Conservation (phyloP, 2,113 vertebrate species). For the Galeopterus variegatus region DNA sequence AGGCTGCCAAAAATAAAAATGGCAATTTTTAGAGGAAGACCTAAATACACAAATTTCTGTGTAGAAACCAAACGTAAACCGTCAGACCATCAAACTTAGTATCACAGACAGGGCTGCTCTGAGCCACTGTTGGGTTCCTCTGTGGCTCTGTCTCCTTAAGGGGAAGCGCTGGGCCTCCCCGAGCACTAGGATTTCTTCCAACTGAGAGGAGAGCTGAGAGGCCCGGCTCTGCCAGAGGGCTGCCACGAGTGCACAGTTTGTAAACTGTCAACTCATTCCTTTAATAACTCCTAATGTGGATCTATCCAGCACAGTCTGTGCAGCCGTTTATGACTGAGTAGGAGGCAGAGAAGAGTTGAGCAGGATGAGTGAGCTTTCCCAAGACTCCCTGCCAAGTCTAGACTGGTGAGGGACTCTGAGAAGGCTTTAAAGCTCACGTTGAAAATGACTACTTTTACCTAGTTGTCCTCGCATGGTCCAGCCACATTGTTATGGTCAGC, state of each 20-base stretch:
- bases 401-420: not conserved
- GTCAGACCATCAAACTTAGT: not conserved
- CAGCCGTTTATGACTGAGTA: constrained; percentile 52
- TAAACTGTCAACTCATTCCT: constrained; percentile 52
- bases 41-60: not conserved
- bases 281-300: constrained; percentile 66
- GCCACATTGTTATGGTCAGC: not conserved
- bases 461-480: not conserved
- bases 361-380: constrained; percentile 25
- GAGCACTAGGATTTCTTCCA: not conserved
- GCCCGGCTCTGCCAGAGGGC: not conserved
- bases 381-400: not conserved
- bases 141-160: not conserved
- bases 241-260: not conserved
- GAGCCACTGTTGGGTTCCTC: not conserved
- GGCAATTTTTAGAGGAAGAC: not conserved
- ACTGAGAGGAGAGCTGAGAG: not conserved
- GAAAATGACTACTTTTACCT: not conserved
- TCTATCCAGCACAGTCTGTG: constrained; percentile 57
- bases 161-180: rapidly evolving
- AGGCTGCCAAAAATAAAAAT: constrained; percentile 1
- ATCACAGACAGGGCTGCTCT: not conserved
- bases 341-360: constrained; percentile 7
- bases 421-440: not conserved
- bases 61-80: constrained; percentile 8